These are phyloP conservation scores for Colossoma macropomum DNA, from an alignment of 2,113 vertebrate species.

Conservation along the genomic window DNA sequence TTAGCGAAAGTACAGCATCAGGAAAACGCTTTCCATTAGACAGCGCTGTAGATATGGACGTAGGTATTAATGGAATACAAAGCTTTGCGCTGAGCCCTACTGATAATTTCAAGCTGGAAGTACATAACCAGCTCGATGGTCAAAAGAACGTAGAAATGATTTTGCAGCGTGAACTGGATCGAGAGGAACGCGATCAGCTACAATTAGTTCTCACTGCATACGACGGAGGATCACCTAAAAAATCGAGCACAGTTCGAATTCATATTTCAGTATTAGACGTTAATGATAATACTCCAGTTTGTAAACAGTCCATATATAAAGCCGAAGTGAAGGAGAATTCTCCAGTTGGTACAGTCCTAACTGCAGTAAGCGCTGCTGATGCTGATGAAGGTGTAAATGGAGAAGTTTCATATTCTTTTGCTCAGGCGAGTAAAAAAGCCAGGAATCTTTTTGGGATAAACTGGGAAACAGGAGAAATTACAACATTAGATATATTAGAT, in stretches of 20 bases:
- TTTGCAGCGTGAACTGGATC: conserved; percentile 70
- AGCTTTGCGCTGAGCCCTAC: conserved; percentile 69
- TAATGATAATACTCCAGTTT: conserved; percentile 77
- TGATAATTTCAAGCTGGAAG: conserved; percentile 68
- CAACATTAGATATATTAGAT: conserved; percentile 56
- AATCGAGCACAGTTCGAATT: conserved; percentile 67
- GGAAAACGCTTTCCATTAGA: conserved; percentile 70
- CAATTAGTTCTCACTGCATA: conserved; percentile 69
- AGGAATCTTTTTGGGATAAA: conserved; percentile 11
- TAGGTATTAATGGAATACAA: conserved; percentile 71
- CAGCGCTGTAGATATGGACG: conserved; percentile 72
- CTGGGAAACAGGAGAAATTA: background rate
- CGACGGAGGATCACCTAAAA: conserved; percentile 72
- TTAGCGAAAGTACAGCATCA: conserved; percentile 67
- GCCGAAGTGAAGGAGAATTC: conserved; percentile 65
- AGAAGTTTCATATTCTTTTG: conserved; percentile 69
- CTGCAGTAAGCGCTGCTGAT: conserved; percentile 69
- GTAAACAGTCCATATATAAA: conserved; percentile 67
- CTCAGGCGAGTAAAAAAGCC: conserved; percentile 60
- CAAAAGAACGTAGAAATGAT: conserved; percentile 71
- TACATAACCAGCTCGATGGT: conserved; percentile 56
- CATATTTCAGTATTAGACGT: conserved; percentile 65
- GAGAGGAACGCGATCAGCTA: conserved; percentile 67
- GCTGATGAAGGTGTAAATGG: conserved; percentile 71
- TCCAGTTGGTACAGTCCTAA: conserved; percentile 58